Base-by-base conservation (phyloP, 2,797 vertebrate genomes). In the Myiotriccus ornatus region DNA sequence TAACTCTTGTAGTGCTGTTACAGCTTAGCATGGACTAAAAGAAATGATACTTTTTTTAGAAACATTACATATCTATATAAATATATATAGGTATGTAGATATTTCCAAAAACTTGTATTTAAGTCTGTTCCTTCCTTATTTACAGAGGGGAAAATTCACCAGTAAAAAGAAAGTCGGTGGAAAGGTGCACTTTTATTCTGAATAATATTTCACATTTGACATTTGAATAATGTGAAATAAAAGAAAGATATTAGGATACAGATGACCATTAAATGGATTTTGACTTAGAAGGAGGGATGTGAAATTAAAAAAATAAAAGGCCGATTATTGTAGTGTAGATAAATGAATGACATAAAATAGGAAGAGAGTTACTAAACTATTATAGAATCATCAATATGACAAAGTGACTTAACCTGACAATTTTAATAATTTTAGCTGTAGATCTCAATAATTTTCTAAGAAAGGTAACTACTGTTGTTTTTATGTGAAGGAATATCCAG, bases 1-100 rank as follows among this genome's bases (percentile, higher is more conserved):
- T 96, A 95, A 95, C 92, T 89, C 60, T 34, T 77, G 23, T 84
- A 70, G 70, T 65, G 43, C 78, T 30, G 14, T 24, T 84, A 16
- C 49, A 85, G 43, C 30, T 79, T 85, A 82, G 59, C 12, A 21
- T 11, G 41, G 56, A 90, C 73, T 88, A 92, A 90, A 93, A 60
- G 44, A 84, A 89, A n/a, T 50, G 49, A 14, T 34, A 24, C 7
- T 24, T 35, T 63, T 79, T 65, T 71, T 60, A 44, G 17, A 94
- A 2, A 10, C 12, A 87, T 37, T 63, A 44, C 4, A 27, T 23
- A 6, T 11, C 3, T 34, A 10, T 59, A 30, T 27, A 34, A 8
- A 16, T 16, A 47, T 23, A n/a, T 10, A 4, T 34, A 32, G 19
- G 1, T n/a, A 50, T 30, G 22, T 10, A 60, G 28, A 15, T 30